Conservation (phyloP, 1,140 invertebrate genomes). For the Cecropterus lyciades region DNA sequence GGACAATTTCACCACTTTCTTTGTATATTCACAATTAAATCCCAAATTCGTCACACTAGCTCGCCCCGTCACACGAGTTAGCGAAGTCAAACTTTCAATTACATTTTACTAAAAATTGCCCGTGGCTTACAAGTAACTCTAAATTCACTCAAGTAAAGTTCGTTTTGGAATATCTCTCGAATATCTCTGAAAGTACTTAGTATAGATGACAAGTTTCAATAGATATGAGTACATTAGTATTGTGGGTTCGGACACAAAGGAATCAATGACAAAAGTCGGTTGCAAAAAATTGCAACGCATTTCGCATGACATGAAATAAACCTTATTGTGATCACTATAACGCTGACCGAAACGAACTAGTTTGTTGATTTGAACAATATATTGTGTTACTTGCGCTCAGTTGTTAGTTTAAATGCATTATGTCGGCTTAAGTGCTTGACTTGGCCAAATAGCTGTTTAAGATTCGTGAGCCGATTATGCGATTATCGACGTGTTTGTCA, state of each 20-base stretch:
- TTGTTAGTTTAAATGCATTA: slow-evolving; percentile 62
- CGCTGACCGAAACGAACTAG: background rate
- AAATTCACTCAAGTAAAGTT: slow-evolving; percentile 8
- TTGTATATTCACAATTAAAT: slow-evolving; percentile 50
- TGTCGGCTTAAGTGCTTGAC: slow-evolving; percentile 56
- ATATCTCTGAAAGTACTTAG: slow-evolving; percentile 53
- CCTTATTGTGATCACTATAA: slow-evolving; percentile 32
- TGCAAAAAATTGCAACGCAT: slow-evolving; percentile 41
- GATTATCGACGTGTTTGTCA: slow-evolving; percentile 44
- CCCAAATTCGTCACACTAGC: slow-evolving; percentile 57
- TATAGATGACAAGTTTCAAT: slow-evolving; percentile 73
- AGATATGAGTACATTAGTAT: slow-evolving; percentile 78
- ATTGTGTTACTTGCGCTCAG: slow-evolving; percentile 51
- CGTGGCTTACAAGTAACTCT: slow-evolving; percentile 12
- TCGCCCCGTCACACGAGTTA: slow-evolving; percentile 76
- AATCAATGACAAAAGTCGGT: slow-evolving; percentile 65
- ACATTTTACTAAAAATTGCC: slow-evolving; percentile 45
- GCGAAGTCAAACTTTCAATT: slow-evolving; percentile 80
- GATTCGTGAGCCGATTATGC: slow-evolving; percentile 62
- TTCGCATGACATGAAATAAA: slow-evolving; percentile 28
- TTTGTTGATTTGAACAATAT: slow-evolving; percentile 41
- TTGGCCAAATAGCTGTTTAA: slow-evolving; percentile 47
- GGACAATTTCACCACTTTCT: slow-evolving; percentile 40
- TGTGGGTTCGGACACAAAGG: slow-evolving; percentile 59
- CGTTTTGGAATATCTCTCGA: background rate